A percentile compares a stretch with the other conserved stretches of the same genome.
Conservation (phyloP, 1,140 invertebrate species). For the Caenorhabditis latens region DNA sequence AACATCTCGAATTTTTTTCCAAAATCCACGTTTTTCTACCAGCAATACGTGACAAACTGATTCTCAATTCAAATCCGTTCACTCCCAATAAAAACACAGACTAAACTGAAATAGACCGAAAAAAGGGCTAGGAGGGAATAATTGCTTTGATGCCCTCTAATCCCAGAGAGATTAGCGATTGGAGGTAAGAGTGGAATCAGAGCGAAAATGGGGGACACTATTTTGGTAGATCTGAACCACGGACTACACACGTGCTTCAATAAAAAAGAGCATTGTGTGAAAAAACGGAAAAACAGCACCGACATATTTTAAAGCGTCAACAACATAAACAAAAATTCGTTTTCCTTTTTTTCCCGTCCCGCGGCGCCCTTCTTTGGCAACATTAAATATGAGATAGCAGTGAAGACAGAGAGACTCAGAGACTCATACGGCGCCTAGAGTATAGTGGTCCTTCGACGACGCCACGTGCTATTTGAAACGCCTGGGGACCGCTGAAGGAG, state of each 20-base stretch:
- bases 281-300: neutral
- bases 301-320: neutral
- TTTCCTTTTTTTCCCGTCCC: neutral
- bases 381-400: neutral
- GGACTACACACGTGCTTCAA: too few relatives aligned
- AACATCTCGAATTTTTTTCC: too few relatives aligned
- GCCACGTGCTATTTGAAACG: neutral
- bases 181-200: neutral
- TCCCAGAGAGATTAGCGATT: neutral
- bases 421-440: neutral
- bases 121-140: neutral
- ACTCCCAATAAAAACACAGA: neutral
- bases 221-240: neutral
- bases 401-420: neutral
- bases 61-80: neutral
- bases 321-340: constrained; percentile 27
- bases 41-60: neutral
- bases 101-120: neutral
- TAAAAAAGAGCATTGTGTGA: neutral
- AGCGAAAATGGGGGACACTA: too few relatives aligned
- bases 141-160: constrained; percentile 7
- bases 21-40: too few relatives aligned
- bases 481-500: neutral
- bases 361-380: constrained; percentile 12
- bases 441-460: neutral